Conservation (phyloP, 2,113 vertebrate species). For the Oncorhynchus nerka region DNA sequence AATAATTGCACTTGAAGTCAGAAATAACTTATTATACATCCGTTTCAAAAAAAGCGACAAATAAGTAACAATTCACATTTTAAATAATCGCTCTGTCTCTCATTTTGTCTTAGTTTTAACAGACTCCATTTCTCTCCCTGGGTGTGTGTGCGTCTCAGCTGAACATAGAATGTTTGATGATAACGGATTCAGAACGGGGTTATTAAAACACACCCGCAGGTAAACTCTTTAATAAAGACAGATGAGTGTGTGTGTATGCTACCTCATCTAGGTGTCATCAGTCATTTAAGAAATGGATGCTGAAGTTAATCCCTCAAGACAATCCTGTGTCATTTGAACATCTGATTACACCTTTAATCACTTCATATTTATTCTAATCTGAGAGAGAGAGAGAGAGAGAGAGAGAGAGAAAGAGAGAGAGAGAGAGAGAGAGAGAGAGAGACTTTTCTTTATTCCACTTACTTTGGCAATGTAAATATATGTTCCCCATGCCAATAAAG, state of each 20-base stretch:
- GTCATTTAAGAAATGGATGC: slow-evolving; percentile 17
- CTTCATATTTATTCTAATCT: slow-evolving; percentile 75
- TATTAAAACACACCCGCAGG: slow-evolving; percentile 70
- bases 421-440: no score
- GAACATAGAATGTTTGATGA: slow-evolving; percentile 62
- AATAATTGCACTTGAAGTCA: no score
- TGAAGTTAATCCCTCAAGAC: slow-evolving; percentile 52
- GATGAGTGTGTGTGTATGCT: slow-evolving; percentile 45
- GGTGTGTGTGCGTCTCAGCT: slow-evolving; percentile 53
- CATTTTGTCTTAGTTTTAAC: not conserved
- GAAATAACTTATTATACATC: no score
- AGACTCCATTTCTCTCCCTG: not conserved
- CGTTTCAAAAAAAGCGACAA: no score
- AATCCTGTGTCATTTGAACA: slow-evolving; percentile 68
- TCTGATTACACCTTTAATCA: slow-evolving; percentile 59
- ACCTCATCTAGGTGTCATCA: slow-evolving; percentile 38
- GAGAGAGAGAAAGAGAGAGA: no score
- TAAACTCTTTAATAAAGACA: slow-evolving; percentile 69
- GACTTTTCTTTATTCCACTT: no score
- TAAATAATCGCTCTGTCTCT: no score
- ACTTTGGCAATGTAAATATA: no score
- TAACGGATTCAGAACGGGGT: slow-evolving; percentile 68
- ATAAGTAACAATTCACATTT: no score
- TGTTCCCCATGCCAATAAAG: no score
- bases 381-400: no score